phyloP scores from a whole-genome alignment of 1,140 invertebrate genomes.

The Lucilia cuprina region DNA sequence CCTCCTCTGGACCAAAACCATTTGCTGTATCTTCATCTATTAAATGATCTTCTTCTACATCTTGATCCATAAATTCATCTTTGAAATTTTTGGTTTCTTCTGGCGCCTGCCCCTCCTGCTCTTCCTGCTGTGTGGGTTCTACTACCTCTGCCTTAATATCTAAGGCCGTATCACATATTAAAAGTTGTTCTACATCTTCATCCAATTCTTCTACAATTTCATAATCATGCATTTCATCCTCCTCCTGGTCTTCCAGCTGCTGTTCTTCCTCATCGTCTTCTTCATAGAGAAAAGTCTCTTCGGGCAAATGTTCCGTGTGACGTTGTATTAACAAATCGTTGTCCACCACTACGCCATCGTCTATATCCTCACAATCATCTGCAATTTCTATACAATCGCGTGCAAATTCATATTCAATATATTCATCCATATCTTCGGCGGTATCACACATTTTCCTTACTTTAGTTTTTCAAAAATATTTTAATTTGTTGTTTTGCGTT shows the following conservation, averaged over 20 bases:
- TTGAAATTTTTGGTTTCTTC: background rate
- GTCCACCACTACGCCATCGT: background rate
- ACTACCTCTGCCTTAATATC: background rate
- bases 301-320: constrained; percentile 39
- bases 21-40: constrained; percentile 6
- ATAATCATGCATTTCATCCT: constrained; percentile 29
- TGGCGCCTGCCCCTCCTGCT: background rate
- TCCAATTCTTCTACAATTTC: constrained; percentile 36
- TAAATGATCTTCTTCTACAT: background rate
- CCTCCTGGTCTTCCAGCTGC: no score
- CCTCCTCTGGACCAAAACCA: background rate
- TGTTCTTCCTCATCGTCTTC: background rate
- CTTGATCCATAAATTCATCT: background rate
- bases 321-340: background rate
- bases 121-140: background rate
- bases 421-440: constrained; percentile 41
- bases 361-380: constrained; percentile 40
- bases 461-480: background rate
- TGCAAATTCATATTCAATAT: constrained; percentile 45
- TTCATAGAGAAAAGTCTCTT: constrained; percentile 30
- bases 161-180: background rate
- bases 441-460: constrained; percentile 28
- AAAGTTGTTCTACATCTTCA: background rate
- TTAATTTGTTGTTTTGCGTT: background rate
- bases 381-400: constrained; percentile 43